Percentiles rank a stretch among this genome's conserved stretches.
phyloP scores from a whole-genome alignment of 1,140 invertebrate genomes.

The Idris sp. region DNA sequence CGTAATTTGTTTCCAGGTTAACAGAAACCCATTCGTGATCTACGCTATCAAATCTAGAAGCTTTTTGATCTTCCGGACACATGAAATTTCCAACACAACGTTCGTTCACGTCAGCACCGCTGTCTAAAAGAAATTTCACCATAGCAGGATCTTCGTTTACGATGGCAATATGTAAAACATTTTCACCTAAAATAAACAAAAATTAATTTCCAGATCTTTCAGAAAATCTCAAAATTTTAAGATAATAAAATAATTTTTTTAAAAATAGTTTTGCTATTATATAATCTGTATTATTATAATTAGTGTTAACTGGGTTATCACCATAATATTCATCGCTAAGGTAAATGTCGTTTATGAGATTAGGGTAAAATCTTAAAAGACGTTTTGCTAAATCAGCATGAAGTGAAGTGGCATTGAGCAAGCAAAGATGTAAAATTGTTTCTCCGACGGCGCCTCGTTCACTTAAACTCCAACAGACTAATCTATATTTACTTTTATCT shows the following conservation, averaged over 20 bases:
- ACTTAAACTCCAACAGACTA: conserved; percentile 95
- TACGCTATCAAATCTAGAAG: conserved; percentile 88
- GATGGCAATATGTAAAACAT: conserved; percentile 96
- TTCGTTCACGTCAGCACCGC: conserved; percentile 93
- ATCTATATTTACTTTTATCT: conserved; percentile 85
- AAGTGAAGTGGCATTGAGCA: conserved; percentile 92
- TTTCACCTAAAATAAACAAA: conserved; percentile 83
- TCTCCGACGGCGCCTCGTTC: conserved; percentile 97
- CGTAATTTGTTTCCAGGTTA: conserved; percentile 92
- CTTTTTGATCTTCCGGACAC: conserved; percentile 98
- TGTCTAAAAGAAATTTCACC: conserved; percentile 96
- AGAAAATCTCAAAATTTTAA: too few species aligned
- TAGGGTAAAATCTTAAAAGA: conserved; percentile 93
- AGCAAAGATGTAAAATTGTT: conserved; percentile 94
- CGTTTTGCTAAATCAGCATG: conserved; percentile 96
- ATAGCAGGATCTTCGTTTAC: conserved; percentile 98
- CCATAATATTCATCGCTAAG: conserved; percentile 98
- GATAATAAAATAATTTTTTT: too few species aligned
- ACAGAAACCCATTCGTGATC: conserved; percentile 96
- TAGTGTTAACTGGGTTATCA: too few species aligned
- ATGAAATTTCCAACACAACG: conserved; percentile 97
- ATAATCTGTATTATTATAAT: too few species aligned
- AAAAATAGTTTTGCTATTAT: too few species aligned
- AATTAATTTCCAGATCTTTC: too few species aligned
- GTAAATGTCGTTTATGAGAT: conserved; percentile 97